Evolutionary conservation across 1,140 invertebrate genomes (phyloP).

Genomic region (Stratiolaelaps scimitus): DNA sequence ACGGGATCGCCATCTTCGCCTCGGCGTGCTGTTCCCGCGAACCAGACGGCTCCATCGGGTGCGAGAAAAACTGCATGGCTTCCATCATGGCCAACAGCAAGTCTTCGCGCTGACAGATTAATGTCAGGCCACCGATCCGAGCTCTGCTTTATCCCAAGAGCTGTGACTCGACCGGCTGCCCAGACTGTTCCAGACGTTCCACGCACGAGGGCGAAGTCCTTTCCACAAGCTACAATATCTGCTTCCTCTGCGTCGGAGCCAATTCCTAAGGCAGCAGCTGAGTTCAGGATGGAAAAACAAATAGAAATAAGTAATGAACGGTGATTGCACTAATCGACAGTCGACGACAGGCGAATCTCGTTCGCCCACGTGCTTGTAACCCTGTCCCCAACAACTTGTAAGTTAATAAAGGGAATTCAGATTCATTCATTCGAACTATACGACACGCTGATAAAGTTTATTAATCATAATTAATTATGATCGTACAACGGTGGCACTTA

Average conservation of each 20-base stretch:
- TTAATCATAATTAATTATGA: too few relatives aligned
- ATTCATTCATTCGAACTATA: too few relatives aligned
- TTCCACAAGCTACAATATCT: conserved; percentile 54
- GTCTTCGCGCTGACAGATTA: conserved; percentile 35
- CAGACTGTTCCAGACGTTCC: conserved; percentile 61
- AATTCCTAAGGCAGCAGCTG: conserved; percentile 37
- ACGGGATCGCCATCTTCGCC: conserved; percentile 78
- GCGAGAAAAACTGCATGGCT: conserved; percentile 72
- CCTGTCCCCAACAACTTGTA: too few relatives aligned
- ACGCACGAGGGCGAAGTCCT: conserved; percentile 67
- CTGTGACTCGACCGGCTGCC: conserved; percentile 56
- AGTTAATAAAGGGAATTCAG: too few relatives aligned
- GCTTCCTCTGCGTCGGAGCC: conserved; percentile 57
- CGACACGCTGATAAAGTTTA: too few relatives aligned
- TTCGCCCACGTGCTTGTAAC: too few relatives aligned
- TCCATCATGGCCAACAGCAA: conserved; percentile 82
- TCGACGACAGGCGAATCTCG: too few relatives aligned
- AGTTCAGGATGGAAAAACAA: not conserved
- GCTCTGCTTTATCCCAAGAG: conserved; percentile 57
- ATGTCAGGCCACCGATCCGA: conserved; percentile 38
- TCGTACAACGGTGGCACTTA: conserved; percentile 4
- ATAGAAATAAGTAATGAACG: not conserved
- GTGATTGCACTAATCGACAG: too few relatives aligned
- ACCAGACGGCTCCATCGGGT: conserved; percentile 75
- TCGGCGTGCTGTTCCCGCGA: conserved; percentile 71